Evolutionary conservation across 2,797 vertebrate species (phyloP).

Genomic region (Atherinosoma microstoma): DNA sequence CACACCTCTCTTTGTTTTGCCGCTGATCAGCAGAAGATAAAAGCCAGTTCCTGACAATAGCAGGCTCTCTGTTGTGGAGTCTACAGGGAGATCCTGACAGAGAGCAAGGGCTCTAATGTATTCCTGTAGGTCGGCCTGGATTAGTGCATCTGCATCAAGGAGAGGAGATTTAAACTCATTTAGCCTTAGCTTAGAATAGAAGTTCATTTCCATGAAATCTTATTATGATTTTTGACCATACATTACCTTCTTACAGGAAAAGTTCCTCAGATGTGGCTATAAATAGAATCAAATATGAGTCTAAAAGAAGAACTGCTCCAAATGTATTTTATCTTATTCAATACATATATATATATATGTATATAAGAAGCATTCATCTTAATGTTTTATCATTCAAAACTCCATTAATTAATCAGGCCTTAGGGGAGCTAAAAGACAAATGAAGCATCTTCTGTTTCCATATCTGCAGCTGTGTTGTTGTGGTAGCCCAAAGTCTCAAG

Average conservation of each 20-base stretch:
- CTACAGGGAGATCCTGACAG: slow-evolving; percentile 63
- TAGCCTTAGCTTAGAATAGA: slow-evolving; percentile 29
- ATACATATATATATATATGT: too few relatives aligned
- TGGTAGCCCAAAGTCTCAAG: too few relatives aligned
- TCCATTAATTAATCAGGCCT: too few relatives aligned
- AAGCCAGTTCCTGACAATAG: slow-evolving; percentile 75
- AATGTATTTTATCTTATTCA: too few relatives aligned
- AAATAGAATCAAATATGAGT: neutral
- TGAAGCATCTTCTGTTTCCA: neutral
- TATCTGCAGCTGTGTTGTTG: neutral
- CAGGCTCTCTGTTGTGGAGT: slow-evolving; percentile 55
- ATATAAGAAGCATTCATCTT: too few relatives aligned
- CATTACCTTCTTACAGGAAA: slow-evolving; percentile 34
- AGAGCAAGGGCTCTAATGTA: slow-evolving; percentile 59
- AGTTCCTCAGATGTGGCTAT: neutral
- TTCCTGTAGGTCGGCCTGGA: slow-evolving; percentile 59
- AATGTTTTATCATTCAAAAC: too few relatives aligned
- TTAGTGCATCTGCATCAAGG: slow-evolving; percentile 48
- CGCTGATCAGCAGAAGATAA: slow-evolving; percentile 75
- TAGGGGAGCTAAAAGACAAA: too few relatives aligned
- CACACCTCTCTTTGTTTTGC: slow-evolving; percentile 69
- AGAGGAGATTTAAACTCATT: slow-evolving; percentile 56
- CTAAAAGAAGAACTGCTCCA: too few relatives aligned
- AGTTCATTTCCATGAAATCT: slow-evolving; percentile 31
- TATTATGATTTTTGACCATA: slow-evolving; percentile 27